Conservation (phyloP, 2,797 vertebrate genomes). For the Acrossocheilus fasciatus region DNA sequence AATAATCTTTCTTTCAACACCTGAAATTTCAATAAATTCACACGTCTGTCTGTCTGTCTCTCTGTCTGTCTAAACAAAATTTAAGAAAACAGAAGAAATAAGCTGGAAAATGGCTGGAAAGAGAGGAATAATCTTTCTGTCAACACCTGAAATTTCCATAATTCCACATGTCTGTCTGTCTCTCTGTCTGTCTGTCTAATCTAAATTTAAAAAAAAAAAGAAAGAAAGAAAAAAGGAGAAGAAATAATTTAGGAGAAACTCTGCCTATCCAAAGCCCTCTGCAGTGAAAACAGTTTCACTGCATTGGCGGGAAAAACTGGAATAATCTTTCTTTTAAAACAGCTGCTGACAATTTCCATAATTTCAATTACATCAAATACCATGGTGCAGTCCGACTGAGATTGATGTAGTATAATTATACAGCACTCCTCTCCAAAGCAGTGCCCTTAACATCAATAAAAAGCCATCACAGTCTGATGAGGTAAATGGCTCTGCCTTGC, state of each 20-base stretch:
- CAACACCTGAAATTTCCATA: too few relatives aligned
- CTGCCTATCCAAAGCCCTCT: not conserved
- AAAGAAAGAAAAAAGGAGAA: not conserved
- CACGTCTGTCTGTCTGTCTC: too few relatives aligned
- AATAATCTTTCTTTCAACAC: too few relatives aligned
- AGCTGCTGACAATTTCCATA: conserved; percentile 60
- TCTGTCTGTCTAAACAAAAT: too few relatives aligned
- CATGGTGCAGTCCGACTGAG: conserved; percentile 51
- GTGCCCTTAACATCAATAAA: conserved; percentile 47
- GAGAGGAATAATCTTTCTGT: too few relatives aligned
- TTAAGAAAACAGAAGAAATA: too few relatives aligned
- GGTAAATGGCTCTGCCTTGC: conserved; percentile 2
- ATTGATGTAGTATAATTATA: conserved; percentile 57
- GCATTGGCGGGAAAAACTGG: conserved; percentile 30
- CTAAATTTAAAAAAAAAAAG: not conserved
- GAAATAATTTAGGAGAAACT: not conserved
- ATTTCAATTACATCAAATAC: conserved; percentile 63
- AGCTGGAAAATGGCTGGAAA: too few relatives aligned
- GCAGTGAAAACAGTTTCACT: not conserved
- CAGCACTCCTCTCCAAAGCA: conserved; percentile 47
- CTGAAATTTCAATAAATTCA: too few relatives aligned
- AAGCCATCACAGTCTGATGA: conserved; percentile 39
- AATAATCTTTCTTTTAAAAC: conserved; percentile 65
- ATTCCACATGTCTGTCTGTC: too few relatives aligned
- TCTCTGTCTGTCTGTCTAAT: not conserved